Evolutionary conservation across 1,140 invertebrate species (phyloP), one percentile per base, ranked within the genome.

Genomic region (Teleopsis dalmanni): DNA sequence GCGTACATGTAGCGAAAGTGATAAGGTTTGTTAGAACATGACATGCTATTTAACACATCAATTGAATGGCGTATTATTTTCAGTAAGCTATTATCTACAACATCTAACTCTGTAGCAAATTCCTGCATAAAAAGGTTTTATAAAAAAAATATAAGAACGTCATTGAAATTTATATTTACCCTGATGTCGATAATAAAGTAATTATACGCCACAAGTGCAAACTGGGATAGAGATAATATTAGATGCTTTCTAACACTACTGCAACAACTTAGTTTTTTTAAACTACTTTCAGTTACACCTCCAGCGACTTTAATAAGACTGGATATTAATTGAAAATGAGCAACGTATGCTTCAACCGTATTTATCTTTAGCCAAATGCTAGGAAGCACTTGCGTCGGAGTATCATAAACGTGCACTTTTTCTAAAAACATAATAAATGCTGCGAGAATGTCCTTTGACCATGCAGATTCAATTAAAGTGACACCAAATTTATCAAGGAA

Each of bases 351-450:
- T 19, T 31, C 18, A 19, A 45, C 21, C 4, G 19, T 44, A 22
- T 11, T 40, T 43, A 51, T 51, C n/a, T 51, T 25, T 18, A 41
- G 36, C 49, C 49, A 51, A 35, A 51, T 46, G 14, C 5, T 16
- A 22, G 4, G 3, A 25, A 46, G 47, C 7, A 45, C 23, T 27
- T 19, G 13, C 4, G 23, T 41, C 29, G 33, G 21, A 3, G n/a
- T n/a, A n/a, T n/a, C n/a, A n/a, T 25, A 3, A 25, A 40, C 35
- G 13, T 51, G 49, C 9, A 51, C 0, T 16, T 51, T 43, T 14
- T 21, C 26, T 4, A 46, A 37, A 3, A 51, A 11, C n/a, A 33
- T 19, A 10, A 26, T 22, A 18, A 51, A 3, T 3, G 42, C 13
- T 4, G 40, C 37, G 2, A 45, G 18, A 1, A 51, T 21, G 35